These are phyloP conservation scores for Oconnorella tubifera DNA, from an alignment of 2,888 invertebrate species.

Conservation along the genomic window DNA sequence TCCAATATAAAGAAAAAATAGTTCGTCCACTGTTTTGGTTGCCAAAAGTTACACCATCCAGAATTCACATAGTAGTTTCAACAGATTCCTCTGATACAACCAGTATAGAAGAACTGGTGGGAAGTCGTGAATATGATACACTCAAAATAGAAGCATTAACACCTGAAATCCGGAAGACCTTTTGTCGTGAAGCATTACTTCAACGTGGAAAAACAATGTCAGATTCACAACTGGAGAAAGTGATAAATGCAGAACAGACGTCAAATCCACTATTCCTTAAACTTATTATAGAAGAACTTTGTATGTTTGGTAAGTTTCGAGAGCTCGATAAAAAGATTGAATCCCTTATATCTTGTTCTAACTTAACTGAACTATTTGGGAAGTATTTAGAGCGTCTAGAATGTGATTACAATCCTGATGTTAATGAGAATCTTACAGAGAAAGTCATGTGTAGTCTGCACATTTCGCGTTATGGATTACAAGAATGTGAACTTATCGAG, in stretches of 20 bases:
- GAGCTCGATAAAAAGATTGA: conserved; percentile 46
- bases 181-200: conserved; percentile 37
- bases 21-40: conserved; percentile 21
- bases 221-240: conserved; percentile 39
- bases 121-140: neutral
- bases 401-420: conserved; percentile 18
- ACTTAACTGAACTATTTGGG: conserved; percentile 8
- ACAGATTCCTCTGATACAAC: conserved; percentile 6
- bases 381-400: conserved; percentile 18
- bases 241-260: conserved; percentile 40
- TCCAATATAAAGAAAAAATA: conserved; percentile 13
- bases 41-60: conserved; percentile 13
- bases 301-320: conserved; percentile 47
- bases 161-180: neutral
- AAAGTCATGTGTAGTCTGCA: conserved; percentile 39
- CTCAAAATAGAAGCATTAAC: conserved; percentile 1
- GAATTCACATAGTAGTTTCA: conserved; percentile 18
- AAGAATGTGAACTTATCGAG: conserved; percentile 42
- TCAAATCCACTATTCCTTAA: conserved; percentile 45
- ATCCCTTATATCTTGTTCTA: conserved; percentile 12
- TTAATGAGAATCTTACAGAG: conserved; percentile 13
- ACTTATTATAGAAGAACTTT: conserved; percentile 44
- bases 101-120: conserved; percentile 8
- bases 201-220: conserved; percentile 45
- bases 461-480: conserved; percentile 41